Evolutionary conservation across 2,113 vertebrate species (phyloP).

Genomic region (Rhynchopsitta pachyrhyncha): DNA sequence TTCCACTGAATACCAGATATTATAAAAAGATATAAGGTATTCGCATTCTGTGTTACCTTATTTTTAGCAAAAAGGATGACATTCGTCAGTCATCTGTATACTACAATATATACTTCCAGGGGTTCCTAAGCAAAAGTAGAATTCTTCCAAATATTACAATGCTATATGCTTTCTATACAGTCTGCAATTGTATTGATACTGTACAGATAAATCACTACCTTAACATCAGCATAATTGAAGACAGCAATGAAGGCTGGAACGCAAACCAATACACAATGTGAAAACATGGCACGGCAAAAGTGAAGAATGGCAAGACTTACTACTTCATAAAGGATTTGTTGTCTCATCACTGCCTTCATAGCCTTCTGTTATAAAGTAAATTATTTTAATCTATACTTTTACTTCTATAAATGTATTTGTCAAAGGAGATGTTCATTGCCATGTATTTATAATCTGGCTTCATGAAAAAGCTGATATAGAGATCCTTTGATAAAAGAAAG

Average conservation of each 20-base stretch:
- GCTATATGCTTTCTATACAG: neutral
- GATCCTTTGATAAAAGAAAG: neutral
- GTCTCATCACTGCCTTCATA: neutral
- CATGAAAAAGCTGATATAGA: neutral
- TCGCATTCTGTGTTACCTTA: neutral
- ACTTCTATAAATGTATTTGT: neutral
- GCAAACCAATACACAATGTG: neutral
- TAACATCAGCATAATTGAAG: neutral
- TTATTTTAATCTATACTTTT: neutral
- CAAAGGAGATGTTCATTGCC: neutral
- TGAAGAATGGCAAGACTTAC: neutral
- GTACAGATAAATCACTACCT: neutral
- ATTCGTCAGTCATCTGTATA: neutral
- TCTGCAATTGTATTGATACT: neutral
- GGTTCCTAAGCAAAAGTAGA: neutral
- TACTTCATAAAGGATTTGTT: neutral
- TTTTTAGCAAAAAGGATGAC: neutral
- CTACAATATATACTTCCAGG: neutral
- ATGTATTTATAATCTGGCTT: neutral
- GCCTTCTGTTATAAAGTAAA: neutral
- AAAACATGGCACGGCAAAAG: accelerated
- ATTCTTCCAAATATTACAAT: neutral
- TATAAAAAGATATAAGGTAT: neutral
- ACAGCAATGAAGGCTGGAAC: neutral
- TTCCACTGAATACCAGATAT: neutral